Evolutionary conservation across 2,888 invertebrate genomes (phyloP), one percentile per base, ranked within the genome.

Genomic region (Protodeltote pygarga): DNA sequence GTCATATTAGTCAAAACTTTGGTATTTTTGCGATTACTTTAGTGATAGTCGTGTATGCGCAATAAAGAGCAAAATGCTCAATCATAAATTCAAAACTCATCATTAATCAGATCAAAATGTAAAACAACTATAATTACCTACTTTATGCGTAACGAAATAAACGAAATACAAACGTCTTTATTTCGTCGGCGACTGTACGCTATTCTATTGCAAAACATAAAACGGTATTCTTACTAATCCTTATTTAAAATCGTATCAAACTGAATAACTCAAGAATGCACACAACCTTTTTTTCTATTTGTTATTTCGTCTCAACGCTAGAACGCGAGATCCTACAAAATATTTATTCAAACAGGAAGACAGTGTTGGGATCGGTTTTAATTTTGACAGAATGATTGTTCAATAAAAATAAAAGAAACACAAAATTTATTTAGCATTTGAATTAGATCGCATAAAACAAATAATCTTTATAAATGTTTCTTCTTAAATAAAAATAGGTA

Each of bases 321-420:
- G 48, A 50, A 51, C 52, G 53, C 41, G 61, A 68, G 21, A 42
- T 60, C 66, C 63, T 71, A 40, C 68, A 75, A 78, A 81, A 78
- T 76, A 77, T 81, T 81, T 80, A 75, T 81, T 75, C 73, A 81
- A 79, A 83, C 81, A 80, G 76, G 79, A 83, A 81, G 67, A 17
- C 16, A 14, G 54, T 44, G 33, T 23, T 19, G 32, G 23, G 3
- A 5, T 8, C 5, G 10, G 14, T 14, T 20, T 15, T 15, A 0
- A 2, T 34, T 21, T 0, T 15, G 3, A 5, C 4, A 10, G 9
- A 3, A 27, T 3, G 3, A 42, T 20, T 20, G 4, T 3, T 2
- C 13, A 6, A 1, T 13, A 1, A 37, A 0, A 21, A 14, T 0
- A 3, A 13, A 6, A 19, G 2, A 14, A 6, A 5, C 1, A 20